Percentiles rank a stretch among this genome's conserved stretches.
Conservation (phyloP, 2,888 invertebrate species). For the Tetranychus piercei region DNA sequence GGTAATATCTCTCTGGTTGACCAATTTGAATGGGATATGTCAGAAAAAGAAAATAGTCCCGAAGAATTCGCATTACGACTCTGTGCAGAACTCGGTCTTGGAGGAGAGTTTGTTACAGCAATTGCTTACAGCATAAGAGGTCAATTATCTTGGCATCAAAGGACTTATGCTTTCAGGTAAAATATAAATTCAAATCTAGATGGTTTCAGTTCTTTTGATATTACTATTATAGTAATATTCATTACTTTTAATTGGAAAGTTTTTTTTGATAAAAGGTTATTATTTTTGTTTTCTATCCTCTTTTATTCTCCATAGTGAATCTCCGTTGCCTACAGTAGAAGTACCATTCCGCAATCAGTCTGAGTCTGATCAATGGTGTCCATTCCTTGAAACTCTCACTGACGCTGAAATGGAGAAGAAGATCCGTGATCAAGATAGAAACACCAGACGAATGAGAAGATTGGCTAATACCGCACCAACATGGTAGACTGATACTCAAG, state of each 20-base stretch:
- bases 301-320: constrained; percentile 47
- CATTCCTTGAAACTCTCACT: constrained; percentile 90
- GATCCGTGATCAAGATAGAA: constrained; percentile 94
- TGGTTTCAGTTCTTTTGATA: background rate
- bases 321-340: constrained; percentile 81
- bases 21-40: constrained; percentile 99
- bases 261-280: no score
- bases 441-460: constrained; percentile 86
- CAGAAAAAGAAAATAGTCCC: constrained; percentile 87
- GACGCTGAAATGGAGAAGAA: constrained; percentile 99
- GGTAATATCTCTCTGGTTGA: constrained; percentile 96
- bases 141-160: constrained; percentile 92
- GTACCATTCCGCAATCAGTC: constrained; percentile 76
- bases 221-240: background rate
- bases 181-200: background rate
- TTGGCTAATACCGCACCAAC: constrained; percentile 47
- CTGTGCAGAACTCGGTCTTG: constrained; percentile 86
- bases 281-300: background rate
- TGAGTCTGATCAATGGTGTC: constrained; percentile 94
- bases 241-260: no score
- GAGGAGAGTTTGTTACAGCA: constrained; percentile 96
- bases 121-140: constrained; percentile 92
- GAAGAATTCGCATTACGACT: constrained; percentile 91
- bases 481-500: no score
- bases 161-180: constrained; percentile 75